Conservation (phyloP, 1,140 invertebrate species). For the Drosophila littoralis region DNA sequence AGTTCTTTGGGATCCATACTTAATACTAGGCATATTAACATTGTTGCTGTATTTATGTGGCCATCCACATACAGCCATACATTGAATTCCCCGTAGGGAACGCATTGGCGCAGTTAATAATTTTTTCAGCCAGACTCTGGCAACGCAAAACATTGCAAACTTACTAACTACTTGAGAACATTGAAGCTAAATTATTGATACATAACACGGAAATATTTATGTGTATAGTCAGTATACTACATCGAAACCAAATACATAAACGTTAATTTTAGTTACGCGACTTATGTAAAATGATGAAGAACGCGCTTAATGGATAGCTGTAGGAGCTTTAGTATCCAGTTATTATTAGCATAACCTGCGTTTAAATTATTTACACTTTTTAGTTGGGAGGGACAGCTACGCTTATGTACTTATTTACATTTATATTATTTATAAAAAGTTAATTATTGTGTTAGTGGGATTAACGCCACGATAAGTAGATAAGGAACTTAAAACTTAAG, state of each 20-base stretch:
- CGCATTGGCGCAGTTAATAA: slow-evolving; percentile 27
- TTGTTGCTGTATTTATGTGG: slow-evolving; percentile 26
- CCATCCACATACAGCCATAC: neutral
- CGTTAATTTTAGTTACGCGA: slow-evolving; percentile 22
- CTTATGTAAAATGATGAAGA: slow-evolving; percentile 17
- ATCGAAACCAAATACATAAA: slow-evolving; percentile 62
- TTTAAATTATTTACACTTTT: slow-evolving; percentile 70
- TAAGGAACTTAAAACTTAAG: slow-evolving; percentile 45
- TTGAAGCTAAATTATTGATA: slow-evolving; percentile 64
- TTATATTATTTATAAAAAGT: slow-evolving; percentile 33
- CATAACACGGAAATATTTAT: slow-evolving; percentile 24
- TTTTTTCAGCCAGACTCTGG: slow-evolving; percentile 62
- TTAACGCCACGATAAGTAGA: slow-evolving; percentile 64
- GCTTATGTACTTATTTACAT: slow-evolving; percentile 60
- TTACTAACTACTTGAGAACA: slow-evolving; percentile 79
- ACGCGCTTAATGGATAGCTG: slow-evolving; percentile 11
- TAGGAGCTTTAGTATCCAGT: slow-evolving; percentile 1
- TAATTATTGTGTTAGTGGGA: slow-evolving; percentile 45
- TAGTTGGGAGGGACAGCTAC: slow-evolving; percentile 38
- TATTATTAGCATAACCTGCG: slow-evolving; percentile 25
- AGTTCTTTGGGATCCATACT: slow-evolving; percentile 7
- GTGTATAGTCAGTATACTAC: slow-evolving; percentile 44
- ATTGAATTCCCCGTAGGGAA: slow-evolving; percentile 19
- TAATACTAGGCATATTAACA: slow-evolving; percentile 27
- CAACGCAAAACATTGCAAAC: slow-evolving; percentile 65